A percentile compares a stretch with the other conserved stretches of the same genome.
These are phyloP conservation scores for Drosophila funebris DNA, from an alignment of 1,140 invertebrate genomes.

Conservation along the genomic window DNA sequence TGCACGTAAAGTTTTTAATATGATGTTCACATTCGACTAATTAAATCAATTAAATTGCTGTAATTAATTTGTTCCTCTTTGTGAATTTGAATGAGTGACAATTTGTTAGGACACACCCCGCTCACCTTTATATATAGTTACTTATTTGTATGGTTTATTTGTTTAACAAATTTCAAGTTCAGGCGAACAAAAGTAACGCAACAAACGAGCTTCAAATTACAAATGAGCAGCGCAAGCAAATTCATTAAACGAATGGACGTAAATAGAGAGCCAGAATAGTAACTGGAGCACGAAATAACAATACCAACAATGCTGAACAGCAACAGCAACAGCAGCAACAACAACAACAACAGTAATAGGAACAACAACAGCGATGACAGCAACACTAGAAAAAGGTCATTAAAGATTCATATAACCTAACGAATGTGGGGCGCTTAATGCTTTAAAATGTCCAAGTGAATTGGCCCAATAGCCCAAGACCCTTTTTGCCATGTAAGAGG, in stretches of 20 bases:
- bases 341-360: constrained; percentile 21
- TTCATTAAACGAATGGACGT: constrained; percentile 63
- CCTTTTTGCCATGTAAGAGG: neutral
- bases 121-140: constrained; percentile 38
- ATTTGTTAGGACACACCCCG: constrained; percentile 30
- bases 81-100: constrained; percentile 28
- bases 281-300: constrained; percentile 70
- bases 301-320: no score
- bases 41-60: constrained; percentile 8
- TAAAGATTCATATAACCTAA: constrained; percentile 63
- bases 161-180: constrained; percentile 69
- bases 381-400: constrained; percentile 42
- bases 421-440: constrained; percentile 35
- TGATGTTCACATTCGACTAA: constrained; percentile 4
- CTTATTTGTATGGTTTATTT: constrained; percentile 2
- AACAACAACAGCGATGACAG: constrained; percentile 16
- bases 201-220: constrained; percentile 81
- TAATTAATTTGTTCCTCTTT: constrained; percentile 4
- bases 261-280: constrained; percentile 15
- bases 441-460: constrained; percentile 26
- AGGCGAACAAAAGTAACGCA: constrained; percentile 64
- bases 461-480: constrained; percentile 7
- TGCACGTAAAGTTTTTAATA: no score
- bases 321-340: constrained; percentile 9
- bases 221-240: constrained; percentile 66